Evolutionary conservation across 1,140 invertebrate species (phyloP).

Genomic region (Drosophila sp.): DNA sequence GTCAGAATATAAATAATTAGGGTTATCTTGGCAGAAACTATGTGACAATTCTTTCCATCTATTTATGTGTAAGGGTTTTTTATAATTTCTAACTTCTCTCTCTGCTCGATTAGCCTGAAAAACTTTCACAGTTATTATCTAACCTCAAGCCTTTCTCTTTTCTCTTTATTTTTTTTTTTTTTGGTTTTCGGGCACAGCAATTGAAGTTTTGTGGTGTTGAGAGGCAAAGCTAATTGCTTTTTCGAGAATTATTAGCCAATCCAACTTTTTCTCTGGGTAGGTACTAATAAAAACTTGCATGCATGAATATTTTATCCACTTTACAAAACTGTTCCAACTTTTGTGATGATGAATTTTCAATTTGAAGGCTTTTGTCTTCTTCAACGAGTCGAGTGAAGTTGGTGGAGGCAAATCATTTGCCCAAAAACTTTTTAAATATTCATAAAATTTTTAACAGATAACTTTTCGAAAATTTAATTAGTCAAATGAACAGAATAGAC

Average conservation of each 20-base stretch:
- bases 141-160: background rate
- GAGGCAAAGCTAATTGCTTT: conserved; percentile 65
- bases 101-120: background rate
- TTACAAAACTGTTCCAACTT: conserved; percentile 68
- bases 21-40: conserved; percentile 40
- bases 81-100: background rate
- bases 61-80: background rate
- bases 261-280: conserved; percentile 51
- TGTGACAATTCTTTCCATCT: conserved; percentile 9
- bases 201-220: conserved; percentile 41
- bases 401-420: conserved; percentile 59
- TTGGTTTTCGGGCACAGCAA: conserved; percentile 3
- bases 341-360: conserved; percentile 81
- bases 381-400: conserved; percentile 14
- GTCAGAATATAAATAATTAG: conserved; percentile 69
- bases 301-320: conserved; percentile 78
- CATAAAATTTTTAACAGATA: conserved; percentile 72
- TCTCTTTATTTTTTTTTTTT: background rate
- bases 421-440: conserved; percentile 72
- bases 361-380: conserved; percentile 72
- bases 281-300: conserved; percentile 71
- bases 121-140: conserved; percentile 1
- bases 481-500: conserved; percentile 76
- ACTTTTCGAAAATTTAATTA: conserved; percentile 75
- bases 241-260: conserved; percentile 68